Base-by-base conservation (phyloP, 2,888 invertebrate genomes). In the Arenicola marina region DNA sequence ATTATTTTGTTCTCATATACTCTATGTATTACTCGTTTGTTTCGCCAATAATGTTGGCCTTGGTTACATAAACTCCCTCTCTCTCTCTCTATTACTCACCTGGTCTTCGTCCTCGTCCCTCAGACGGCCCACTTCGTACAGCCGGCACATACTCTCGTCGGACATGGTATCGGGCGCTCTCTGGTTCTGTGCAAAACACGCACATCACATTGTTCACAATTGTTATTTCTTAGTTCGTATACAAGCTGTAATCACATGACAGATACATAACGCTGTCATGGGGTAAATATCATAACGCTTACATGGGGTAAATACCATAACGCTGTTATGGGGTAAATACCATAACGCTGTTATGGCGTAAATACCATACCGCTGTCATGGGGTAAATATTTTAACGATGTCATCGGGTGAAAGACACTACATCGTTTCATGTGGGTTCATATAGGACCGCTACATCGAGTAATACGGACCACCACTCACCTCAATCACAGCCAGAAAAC, bases 71-170 rank as follows among this genome's bases (percentile, higher is more conserved):
- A n/a, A n/a, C n/a, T n/a, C n/a, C n/a, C n/a, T n/a, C n/a, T n/a
- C n/a, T n/a, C n/a, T n/a, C n/a, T n/a, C n/a, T n/a, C n/a, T 11
- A 32, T 3, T 26, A 77, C 85, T 82, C 66, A 90, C 92, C 85
- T 90, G 91, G 82, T 94, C 93, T 74, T 95, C 95, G 71, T 95
- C 94, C 78, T 91, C 92, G 78, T 91, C 92, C 74, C 93, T 87
- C 77, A 89, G 87, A 67, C 94, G 86, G 1, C 97, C 97, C 26
- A 97, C 92, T 79, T 97, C 95, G 83, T 96, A 97, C 18, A 97
- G 84, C 74, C 93, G 89, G 62, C 96, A 93, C 69, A 91, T 90
- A 1, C 93, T 93, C 84, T 95, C 95, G 78, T 93, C 92, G 67
- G 91, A 89, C 66, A 91, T 89, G 63, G 92, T 91, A 78, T 90